These are phyloP conservation scores for Rhynchonycteris naso DNA, from an alignment of 2,797 vertebrate genomes.

Conservation along the genomic window DNA sequence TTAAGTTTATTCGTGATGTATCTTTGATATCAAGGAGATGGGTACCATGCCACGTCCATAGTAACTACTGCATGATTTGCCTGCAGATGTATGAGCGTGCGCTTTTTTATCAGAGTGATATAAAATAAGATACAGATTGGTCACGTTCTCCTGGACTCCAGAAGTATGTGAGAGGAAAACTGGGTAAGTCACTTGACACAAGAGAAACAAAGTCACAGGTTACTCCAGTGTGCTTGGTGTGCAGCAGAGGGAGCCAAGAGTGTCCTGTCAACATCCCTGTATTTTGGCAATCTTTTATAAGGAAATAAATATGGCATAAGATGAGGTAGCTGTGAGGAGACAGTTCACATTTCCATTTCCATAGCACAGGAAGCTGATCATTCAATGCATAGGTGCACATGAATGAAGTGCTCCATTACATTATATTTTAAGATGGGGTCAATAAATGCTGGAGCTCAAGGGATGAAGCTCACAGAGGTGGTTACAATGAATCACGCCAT, in stretches of 20 bases:
- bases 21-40: conserved; percentile 17
- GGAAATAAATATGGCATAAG: not conserved
- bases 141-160: not conserved
- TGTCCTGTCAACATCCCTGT: not conserved
- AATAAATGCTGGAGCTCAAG: not conserved
- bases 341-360: not conserved
- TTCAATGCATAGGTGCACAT: not conserved
- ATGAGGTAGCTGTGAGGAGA: not conserved
- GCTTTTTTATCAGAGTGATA: not conserved
- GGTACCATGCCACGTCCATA: not conserved
- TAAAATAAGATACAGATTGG: not conserved
- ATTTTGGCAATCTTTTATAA: conserved; percentile 32
- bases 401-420: not conserved
- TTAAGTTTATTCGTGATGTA: not conserved
- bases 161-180: not conserved
- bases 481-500: not conserved
- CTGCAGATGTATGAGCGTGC: not conserved
- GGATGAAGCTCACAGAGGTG: not conserved
- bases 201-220: not conserved
- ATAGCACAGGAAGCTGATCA: not conserved
- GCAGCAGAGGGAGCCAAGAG: not conserved
- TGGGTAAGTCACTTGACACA: not conserved
- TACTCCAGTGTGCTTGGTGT: not conserved
- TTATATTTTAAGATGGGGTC: not conserved
- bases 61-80: not conserved